Evolutionary conservation across 2,113 vertebrate genomes (phyloP), one percentile per base, ranked within the genome.

Genomic region (Tyrannus savana): DNA sequence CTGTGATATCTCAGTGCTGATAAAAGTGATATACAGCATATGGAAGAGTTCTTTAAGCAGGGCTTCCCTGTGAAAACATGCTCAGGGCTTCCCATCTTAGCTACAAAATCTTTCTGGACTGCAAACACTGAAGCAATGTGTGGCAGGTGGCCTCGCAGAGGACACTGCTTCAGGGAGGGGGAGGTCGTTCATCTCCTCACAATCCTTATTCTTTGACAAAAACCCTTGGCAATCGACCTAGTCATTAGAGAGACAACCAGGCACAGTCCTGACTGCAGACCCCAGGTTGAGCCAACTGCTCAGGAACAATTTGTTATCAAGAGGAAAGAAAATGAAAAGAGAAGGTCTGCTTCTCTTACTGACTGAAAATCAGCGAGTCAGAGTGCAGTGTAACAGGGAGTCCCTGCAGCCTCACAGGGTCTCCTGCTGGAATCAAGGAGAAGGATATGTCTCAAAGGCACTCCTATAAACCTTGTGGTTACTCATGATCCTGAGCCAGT

Each of bases 11-110:
- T 84, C 64, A 89, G 63, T 75, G 64, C 79, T 63, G 95, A 83
- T 88, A 90, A 92, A 95, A 68, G 53, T 75, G 77, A 41, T 78
- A 52, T n/a, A 50, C 27, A 59, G 56, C 74, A 76, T 91, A 82
- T 86, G 30, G 81, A n/a, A 52, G 81, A 91, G 82, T 80, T 91
- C 69, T 72, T 90, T 95, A 87, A 93, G 47, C 31, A 56, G 53
- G 87, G 50, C 37, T 60, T 95, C 78, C 85, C 79, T 84, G 73
- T 89, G 96, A 96, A 90, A 96, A 93, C 44, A 64, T 9, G 44
- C 19, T 60, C 89, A 94, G 31, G 39, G 60, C 19, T 94, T 90
- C 53, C 67, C 47, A 64, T 78, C 76, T 78, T 74, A 94, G 84
- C 67, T 37, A 77, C 79, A 78, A 0, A 12, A 28, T 89, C 87